Conservation (phyloP, 2,113 vertebrate genomes). For the Pseudonaja textilis region DNA sequence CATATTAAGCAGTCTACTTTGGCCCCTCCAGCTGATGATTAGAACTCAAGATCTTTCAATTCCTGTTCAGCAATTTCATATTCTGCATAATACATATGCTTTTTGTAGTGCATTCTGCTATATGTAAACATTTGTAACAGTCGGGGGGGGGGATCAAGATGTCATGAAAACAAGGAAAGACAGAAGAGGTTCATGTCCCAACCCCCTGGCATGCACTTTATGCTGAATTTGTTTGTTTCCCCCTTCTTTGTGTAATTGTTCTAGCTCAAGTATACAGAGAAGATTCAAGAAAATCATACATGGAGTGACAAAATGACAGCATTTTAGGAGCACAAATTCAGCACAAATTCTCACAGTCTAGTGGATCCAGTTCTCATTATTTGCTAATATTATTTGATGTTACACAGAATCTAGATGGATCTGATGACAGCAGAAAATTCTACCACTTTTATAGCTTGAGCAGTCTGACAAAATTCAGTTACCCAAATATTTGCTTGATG, state of each 20-base stretch:
- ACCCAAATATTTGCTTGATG: slow-evolving; percentile 10
- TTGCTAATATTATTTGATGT: slow-evolving; percentile 8
- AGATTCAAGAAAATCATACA: slow-evolving; percentile 12
- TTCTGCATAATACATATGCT: slow-evolving; percentile 50
- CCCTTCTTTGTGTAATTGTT: neutral
- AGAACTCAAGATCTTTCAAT: slow-evolving; percentile 47
- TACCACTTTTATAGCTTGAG: slow-evolving; percentile 12
- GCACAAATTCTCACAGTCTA: slow-evolving; percentile 14
- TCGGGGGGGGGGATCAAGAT: slow-evolving; percentile 22
- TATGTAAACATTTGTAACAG: slow-evolving; percentile 34
- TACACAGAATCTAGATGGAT: slow-evolving; percentile 19
- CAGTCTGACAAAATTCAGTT: slow-evolving; percentile 8
- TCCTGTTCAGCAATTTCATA: slow-evolving; percentile 48
- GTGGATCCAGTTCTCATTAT: slow-evolving; percentile 22
- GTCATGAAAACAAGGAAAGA: slow-evolving; percentile 12
- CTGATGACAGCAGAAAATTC: slow-evolving; percentile 8
- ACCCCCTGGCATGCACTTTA: slow-evolving; percentile 22
- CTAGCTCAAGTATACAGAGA: slow-evolving; percentile 17
- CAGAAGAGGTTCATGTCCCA: slow-evolving; percentile 23
- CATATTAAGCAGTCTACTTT: slow-evolving; percentile 45
- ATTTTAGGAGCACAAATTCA: slow-evolving; percentile 17
- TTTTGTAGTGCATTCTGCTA: slow-evolving; percentile 38
- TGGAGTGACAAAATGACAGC: slow-evolving; percentile 4
- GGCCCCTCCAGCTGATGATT: slow-evolving; percentile 33
- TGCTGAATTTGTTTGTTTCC: slow-evolving; percentile 8